These are phyloP conservation scores for Pachyseris speciosa DNA, from an alignment of 64 coral and sea anemone species.

Conservation along the genomic window DNA sequence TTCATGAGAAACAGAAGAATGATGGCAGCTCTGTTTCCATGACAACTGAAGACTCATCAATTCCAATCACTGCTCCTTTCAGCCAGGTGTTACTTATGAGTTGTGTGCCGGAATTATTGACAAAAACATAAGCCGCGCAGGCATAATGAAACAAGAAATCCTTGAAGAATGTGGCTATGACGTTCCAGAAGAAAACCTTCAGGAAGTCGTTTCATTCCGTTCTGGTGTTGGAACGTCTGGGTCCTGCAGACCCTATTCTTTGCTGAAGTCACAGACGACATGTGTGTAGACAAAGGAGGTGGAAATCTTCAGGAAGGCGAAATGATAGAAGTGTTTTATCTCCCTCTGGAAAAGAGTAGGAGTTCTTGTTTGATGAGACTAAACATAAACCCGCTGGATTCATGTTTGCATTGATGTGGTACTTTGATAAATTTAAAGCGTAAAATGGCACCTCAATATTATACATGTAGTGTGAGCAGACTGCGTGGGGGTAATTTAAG, in stretches of 20 bases:
- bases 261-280: conserved; percentile 88
- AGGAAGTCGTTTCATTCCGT: conserved; percentile 75
- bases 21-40: conserved; percentile 21
- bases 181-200: conserved; percentile 81
- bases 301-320: conserved; percentile 95
- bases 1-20: not conserved
- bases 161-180: conserved; percentile 98
- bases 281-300: conserved; percentile 71
- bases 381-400: conserved; percentile 80
- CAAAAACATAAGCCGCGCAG: conserved; percentile 77
- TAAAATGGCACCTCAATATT: too few species aligned
- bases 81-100: conserved; percentile 88
- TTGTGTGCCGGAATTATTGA: conserved; percentile 98
- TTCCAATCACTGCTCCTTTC: conserved; percentile 55
- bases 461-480: too few species aligned
- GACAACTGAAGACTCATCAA: conserved; percentile 64
- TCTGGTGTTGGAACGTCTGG: conserved; percentile 80
- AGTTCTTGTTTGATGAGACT: conserved; percentile 85
- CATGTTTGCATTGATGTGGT: conserved; percentile 98
- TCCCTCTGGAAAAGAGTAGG: conserved; percentile 78
- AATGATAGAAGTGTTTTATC: conserved; percentile 91
- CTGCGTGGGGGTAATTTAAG: too few species aligned
- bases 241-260: conserved; percentile 78
- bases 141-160: conserved; percentile 86
- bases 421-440: conserved; percentile 79